phyloP scores from a whole-genome alignment of 2,113 vertebrate genomes.

The Peromyscus californicus region DNA sequence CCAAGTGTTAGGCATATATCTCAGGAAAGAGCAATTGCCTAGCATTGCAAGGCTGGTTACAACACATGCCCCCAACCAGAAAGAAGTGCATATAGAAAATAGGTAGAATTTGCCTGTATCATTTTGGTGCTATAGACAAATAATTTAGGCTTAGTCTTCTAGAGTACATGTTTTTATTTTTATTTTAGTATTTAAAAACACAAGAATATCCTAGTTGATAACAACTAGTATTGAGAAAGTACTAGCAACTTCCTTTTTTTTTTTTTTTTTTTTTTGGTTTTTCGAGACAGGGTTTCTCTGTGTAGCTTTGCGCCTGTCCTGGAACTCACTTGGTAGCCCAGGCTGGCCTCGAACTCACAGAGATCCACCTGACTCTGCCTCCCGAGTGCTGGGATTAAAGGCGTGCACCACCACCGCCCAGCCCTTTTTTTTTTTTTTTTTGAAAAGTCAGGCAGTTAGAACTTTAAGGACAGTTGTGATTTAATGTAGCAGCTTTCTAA shows the following conservation, averaged over 20 bases:
- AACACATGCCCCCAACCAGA: background rate
- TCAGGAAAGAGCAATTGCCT: background rate
- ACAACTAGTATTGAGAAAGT: constrained; percentile 72
- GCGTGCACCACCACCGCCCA: too few species aligned
- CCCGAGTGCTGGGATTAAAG: too few species aligned
- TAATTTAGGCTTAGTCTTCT: constrained; percentile 43
- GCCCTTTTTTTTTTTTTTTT: too few species aligned
- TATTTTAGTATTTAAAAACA: background rate
- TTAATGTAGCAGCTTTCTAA: constrained; percentile 50
- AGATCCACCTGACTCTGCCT: too few species aligned
- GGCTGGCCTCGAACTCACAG: too few species aligned
- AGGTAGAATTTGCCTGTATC: constrained; percentile 57
- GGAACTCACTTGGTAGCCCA: too few species aligned
- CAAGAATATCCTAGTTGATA: constrained; percentile 32
- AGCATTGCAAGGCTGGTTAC: background rate
- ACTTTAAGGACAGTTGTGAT: constrained; percentile 46
- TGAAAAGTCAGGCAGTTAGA: constrained; percentile 62
- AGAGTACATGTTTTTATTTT: constrained; percentile 64
- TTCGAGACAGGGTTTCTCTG: too few species aligned
- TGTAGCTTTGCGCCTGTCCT: too few species aligned
- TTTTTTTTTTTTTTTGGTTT: too few species aligned
- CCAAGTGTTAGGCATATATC: background rate
- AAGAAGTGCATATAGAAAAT: background rate
- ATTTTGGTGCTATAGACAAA: constrained; percentile 28
- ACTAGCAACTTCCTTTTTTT: constrained; percentile 69